phyloP scores from a whole-genome alignment of 2,113 vertebrate genomes.

The Ictalurus furcatus region DNA sequence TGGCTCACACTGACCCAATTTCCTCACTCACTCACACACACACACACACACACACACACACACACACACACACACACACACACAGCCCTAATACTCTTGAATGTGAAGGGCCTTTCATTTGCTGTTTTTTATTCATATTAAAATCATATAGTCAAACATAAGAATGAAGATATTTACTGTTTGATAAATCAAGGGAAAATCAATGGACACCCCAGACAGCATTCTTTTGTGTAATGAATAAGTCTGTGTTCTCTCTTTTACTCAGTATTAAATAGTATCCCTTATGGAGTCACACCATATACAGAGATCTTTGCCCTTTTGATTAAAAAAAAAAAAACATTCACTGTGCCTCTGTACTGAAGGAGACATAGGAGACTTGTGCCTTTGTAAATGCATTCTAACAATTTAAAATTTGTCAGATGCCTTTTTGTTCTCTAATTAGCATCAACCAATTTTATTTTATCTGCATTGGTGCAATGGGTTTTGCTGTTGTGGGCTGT shows the following conservation, averaged over 20 bases:
- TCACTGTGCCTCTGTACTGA: not conserved
- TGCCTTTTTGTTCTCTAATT: not conserved
- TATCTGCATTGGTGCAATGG: not conserved
- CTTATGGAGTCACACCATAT: not conserved
- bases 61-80: not conserved
- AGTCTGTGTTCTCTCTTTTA: not conserved
- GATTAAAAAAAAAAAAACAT: not conserved
- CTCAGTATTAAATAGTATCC: slow-evolving; percentile 11
- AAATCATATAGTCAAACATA: not conserved
- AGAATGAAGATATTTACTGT: not conserved
- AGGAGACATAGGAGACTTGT: not conserved
- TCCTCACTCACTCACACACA: not conserved
- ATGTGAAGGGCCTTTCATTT: slow-evolving; percentile 2
- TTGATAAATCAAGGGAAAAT: not conserved
- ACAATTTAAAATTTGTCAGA: not conserved
- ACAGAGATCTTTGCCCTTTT: not conserved
- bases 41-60: not conserved
- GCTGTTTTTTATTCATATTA: not conserved
- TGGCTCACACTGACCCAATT: slow-evolving; percentile 26
- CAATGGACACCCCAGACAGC: not conserved
- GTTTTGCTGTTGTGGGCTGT: not conserved
- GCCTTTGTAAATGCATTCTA: not conserved
- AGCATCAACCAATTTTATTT: not conserved
- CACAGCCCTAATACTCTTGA: slow-evolving; percentile 1
- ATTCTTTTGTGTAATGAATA: not conserved